Evolutionary conservation across 2,797 vertebrate species (phyloP).

Genomic region (Onychomys torridus): DNA sequence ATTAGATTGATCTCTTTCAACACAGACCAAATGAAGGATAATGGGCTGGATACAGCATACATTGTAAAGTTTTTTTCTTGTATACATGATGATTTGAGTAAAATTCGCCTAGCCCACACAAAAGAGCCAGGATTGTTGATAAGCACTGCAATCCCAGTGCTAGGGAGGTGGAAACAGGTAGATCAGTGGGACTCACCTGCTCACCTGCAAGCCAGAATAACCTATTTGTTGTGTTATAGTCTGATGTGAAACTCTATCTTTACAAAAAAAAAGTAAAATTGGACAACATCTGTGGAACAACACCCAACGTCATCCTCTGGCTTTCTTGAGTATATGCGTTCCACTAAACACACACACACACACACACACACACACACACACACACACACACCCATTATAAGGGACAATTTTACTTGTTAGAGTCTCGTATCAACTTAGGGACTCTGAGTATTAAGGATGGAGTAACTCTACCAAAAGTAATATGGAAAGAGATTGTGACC

Average conservation of each 20-base stretch:
- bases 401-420: neutral
- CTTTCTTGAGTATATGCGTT: too few relatives aligned
- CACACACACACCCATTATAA: neutral
- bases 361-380: neutral
- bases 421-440: constrained; percentile 7
- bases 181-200: too few relatives aligned
- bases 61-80: neutral
- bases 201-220: neutral
- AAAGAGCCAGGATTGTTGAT: neutral
- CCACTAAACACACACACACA: neutral
- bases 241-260: neutral
- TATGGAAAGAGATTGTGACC: neutral
- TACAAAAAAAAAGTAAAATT: neutral
- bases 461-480: neutral
- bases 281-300: neutral
- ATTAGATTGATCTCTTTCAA: neutral
- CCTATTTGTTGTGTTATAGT: neutral
- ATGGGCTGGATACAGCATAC: neutral
- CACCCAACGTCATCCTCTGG: neutral
- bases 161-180: neutral
- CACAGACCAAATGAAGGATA: neutral
- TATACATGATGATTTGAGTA: neutral
- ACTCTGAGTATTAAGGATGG: neutral
- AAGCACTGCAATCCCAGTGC: neutral
- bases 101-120: neutral